phyloP scores from a whole-genome alignment of 2,797 vertebrate species.

The Bovichtus variegatus region DNA sequence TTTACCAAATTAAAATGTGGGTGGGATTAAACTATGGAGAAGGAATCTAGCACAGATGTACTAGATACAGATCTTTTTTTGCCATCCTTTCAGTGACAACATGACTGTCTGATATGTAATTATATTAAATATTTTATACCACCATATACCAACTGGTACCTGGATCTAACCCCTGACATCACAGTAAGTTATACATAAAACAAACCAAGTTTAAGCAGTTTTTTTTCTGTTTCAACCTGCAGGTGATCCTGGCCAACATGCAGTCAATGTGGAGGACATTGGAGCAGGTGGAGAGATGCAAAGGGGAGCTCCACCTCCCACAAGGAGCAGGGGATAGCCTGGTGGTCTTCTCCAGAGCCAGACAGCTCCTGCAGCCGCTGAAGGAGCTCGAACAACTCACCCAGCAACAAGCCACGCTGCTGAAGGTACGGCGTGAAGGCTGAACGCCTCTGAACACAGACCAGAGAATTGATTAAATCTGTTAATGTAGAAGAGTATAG shows the following conservation, averaged over 20 bases:
- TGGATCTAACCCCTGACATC: too few relatives aligned
- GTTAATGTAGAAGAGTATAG: not conserved
- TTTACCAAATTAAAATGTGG: too few relatives aligned
- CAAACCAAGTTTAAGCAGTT: not conserved
- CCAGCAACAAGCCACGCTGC: constrained; percentile 82
- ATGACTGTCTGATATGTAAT: too few relatives aligned
- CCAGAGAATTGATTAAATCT: not conserved
- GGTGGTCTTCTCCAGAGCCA: constrained; percentile 86
- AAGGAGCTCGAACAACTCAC: constrained; percentile 87
- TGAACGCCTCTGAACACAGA: not conserved
- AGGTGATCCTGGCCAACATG: constrained; percentile 92
- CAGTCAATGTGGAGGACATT: constrained; percentile 88
- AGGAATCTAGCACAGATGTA: not conserved
- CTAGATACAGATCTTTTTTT: too few relatives aligned
- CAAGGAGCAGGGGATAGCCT: constrained; percentile 81
- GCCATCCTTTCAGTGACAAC: not conserved
- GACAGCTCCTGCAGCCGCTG: constrained; percentile 84
- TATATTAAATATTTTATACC: too few relatives aligned
- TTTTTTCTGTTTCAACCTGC: constrained; percentile 9
- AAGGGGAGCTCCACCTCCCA: constrained; percentile 82
- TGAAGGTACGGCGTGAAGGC: constrained; percentile 85
- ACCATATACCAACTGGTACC: not conserved
- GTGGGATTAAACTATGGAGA: not conserved
- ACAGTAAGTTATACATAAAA: not conserved
- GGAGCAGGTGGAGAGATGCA: constrained; percentile 86